These are phyloP conservation scores for Psophia crepitans DNA, from an alignment of 2,113 vertebrate genomes.

Conservation along the genomic window DNA sequence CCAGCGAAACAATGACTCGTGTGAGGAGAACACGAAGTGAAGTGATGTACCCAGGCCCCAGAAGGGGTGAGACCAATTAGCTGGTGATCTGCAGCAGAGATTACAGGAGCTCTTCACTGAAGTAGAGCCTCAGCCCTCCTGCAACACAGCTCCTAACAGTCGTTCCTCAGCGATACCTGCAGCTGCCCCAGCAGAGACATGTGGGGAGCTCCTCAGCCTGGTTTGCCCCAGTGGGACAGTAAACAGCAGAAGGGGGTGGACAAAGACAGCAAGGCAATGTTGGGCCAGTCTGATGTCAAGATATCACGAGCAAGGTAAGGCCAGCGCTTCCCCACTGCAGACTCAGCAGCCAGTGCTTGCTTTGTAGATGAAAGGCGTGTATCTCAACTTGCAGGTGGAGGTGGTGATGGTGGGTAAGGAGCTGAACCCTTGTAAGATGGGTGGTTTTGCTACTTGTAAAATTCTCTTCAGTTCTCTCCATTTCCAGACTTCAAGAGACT, in stretches of 20 bases:
- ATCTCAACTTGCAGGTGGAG: neutral
- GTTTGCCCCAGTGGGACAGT: neutral
- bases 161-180: neutral
- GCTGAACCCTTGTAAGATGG: neutral
- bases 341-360: neutral
- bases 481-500: neutral
- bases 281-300: too few species aligned
- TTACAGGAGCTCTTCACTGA: neutral
- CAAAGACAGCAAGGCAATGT: neutral
- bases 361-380: neutral
- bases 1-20: neutral
- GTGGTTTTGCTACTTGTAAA: too few species aligned
- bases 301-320: neutral
- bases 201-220: neutral
- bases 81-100: too few species aligned
- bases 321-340: neutral
- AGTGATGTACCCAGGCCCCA: too few species aligned
- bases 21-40: too few species aligned
- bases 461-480: too few species aligned
- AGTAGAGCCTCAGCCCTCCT: neutral
- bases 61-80: neutral
- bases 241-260: neutral
- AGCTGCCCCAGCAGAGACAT: neutral
- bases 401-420: neutral
- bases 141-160: neutral